Conservation (phyloP, 2,113 vertebrate genomes). For the Melanostigma gelatinosum region DNA sequence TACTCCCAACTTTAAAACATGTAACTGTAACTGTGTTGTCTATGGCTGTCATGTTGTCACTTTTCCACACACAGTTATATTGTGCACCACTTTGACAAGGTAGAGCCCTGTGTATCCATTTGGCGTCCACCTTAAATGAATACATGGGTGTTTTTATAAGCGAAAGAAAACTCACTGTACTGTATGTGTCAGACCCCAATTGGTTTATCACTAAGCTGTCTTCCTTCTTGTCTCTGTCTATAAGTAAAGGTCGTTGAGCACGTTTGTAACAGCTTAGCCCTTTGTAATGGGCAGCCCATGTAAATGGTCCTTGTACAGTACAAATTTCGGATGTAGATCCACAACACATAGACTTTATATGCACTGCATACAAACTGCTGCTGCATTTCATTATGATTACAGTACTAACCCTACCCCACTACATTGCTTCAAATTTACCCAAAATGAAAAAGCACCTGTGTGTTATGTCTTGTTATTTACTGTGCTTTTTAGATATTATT, state of each 20-base stretch:
- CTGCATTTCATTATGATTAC: conserved; percentile 70
- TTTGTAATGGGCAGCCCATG: conserved; percentile 84
- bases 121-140: conserved; percentile 69
- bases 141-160: conserved; percentile 65
- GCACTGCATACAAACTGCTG: conserved; percentile 59
- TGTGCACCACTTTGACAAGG: conserved; percentile 70
- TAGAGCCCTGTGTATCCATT: conserved; percentile 77
- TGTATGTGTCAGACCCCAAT: conserved; percentile 73
- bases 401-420: conserved; percentile 69
- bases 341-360: conserved; percentile 55
- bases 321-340: conserved; percentile 60
- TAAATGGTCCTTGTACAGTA: conserved; percentile 82
- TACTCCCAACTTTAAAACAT: conserved; percentile 5
- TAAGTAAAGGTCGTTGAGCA: conserved; percentile 69
- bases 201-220: conserved; percentile 68
- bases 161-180: conserved; percentile 49
- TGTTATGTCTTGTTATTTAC: conserved; percentile 69
- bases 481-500: conserved; percentile 73
- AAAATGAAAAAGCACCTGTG: conserved; percentile 62
- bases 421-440: conserved; percentile 75
- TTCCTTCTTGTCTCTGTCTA: conserved; percentile 76
- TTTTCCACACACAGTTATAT: conserved; percentile 53
- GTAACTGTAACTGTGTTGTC: conserved; percentile 64
- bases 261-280: conserved; percentile 73
- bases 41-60: conserved; percentile 68